Percentiles rank a stretch among this genome's conserved stretches.
Conservation (phyloP, 2,888 invertebrate genomes). For the Chymomyza procnemis region DNA sequence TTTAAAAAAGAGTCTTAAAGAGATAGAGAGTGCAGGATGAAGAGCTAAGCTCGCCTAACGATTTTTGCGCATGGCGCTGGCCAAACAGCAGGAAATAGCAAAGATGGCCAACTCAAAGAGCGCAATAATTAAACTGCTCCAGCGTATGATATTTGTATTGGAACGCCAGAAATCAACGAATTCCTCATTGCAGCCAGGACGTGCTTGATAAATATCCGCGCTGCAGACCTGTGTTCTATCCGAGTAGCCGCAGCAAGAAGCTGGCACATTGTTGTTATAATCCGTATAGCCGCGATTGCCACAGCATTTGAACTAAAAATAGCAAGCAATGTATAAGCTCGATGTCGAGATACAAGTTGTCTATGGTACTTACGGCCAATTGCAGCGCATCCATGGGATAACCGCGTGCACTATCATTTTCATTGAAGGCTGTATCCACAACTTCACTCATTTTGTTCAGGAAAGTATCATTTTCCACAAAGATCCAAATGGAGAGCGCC, state of each 20-base stretch:
- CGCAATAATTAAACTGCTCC: constrained; percentile 84
- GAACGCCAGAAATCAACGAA: constrained; percentile 78
- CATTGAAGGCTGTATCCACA: constrained; percentile 78
- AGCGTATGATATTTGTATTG: constrained; percentile 80
- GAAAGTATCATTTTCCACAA: constrained; percentile 82
- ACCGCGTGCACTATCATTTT: constrained; percentile 50
- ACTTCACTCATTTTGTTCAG: constrained; percentile 80
- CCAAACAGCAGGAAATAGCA: constrained; percentile 90
- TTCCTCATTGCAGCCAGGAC: constrained; percentile 50
- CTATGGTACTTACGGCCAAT: constrained; percentile 61
- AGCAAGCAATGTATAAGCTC: background rate
- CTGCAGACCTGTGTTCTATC: constrained; percentile 44
- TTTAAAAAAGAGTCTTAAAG: constrained; percentile 68
- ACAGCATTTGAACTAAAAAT: constrained; percentile 71
- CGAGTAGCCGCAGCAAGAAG: constrained; percentile 70
- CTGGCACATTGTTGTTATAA: constrained; percentile 55
- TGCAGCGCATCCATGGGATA: constrained; percentile 73
- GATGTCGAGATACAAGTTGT: background rate
- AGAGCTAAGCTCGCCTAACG: constrained; percentile 24
- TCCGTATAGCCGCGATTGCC: constrained; percentile 51
- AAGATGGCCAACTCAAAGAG: constrained; percentile 86
- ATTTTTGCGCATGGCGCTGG: constrained; percentile 87
- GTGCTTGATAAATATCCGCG: constrained; percentile 38
- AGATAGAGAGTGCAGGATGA: background rate
- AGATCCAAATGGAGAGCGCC: constrained; percentile 84